Evolutionary conservation across 2,888 invertebrate genomes (phyloP), one percentile per base, ranked within the genome.

Genomic region (Sicus ferrugineus): DNA sequence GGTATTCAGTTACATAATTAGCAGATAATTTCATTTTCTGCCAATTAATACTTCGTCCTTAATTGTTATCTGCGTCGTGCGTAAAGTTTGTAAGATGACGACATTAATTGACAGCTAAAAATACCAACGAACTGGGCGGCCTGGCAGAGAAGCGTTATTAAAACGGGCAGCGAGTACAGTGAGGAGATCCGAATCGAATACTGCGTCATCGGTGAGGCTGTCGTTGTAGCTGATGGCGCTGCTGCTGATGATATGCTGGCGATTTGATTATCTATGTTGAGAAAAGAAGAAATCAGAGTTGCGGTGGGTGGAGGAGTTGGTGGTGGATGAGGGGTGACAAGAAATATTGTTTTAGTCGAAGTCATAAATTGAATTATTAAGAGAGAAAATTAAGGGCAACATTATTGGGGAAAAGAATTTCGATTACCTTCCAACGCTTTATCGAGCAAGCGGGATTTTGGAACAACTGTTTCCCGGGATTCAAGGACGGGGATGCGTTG

Each of bases 401-500:
- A n/a, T n/a, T n/a, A n/a, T n/a, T n/a, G n/a, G n/a, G n/a, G n/a
- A n/a, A n/a, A 78, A n/a, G n/a, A n/a, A n/a, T n/a, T n/a, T n/a
- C n/a, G n/a, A n/a, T n/a, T 75, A 83, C 83, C 84, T 77, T 83
- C 84, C 50, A 79, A 70, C 28, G 79, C 75, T 74, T 84, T 83
- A 74, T 84, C 84, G 68, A 78, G 76, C 69, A 81, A 76, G 72
- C 93, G 88, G 75, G 93, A 92, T 68, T 90, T 88, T 70, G 88
- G 87, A 67, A 83, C 81, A 7, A 88, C 89, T 68, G 92, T 90
- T 81, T 93, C 93, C 70, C 93, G 88, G 75, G 93, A 93, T 82
- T 93, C 92, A 76, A 91, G 86, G 59, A 91, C 91, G 75, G 93
- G 92, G 65, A 92, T 91, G 80, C 91, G 90, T 79, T 90, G 89